Base-by-base conservation (phyloP, 2,797 vertebrate genomes). In the Fratercula arctica region DNA sequence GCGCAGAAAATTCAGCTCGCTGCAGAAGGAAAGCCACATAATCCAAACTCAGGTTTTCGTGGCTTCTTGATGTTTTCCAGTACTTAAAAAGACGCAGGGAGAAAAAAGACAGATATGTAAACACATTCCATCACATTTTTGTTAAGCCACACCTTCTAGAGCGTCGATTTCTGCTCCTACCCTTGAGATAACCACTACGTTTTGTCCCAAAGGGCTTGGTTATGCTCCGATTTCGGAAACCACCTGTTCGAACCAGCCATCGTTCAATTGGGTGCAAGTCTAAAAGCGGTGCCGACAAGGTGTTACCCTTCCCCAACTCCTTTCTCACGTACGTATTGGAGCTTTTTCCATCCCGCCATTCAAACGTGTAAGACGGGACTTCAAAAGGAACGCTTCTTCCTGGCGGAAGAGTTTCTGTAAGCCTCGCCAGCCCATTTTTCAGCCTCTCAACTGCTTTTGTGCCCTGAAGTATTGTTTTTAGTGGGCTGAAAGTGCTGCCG, bases 181-280 rank as follows among this genome's bases (percentile, higher is more conserved):
- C 67, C 51, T 86, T 81, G 64, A 95, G 66, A 93, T 18, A 87
- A 57, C 26, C 46, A 33, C 28, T 33, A 10, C 1, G 61, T 82
- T 84, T 59, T 77, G 24, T 45, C 80, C 64, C 70, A 59, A 10
- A 68, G 84, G 72, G 45, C 74, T 69, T 95, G 78, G 80, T 73
- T 94, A 54, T 75, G 87, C 70, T 91, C 48, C n/a, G n/a, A 66
- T 86, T 95, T 93, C 78, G 87, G 84, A 79, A 90, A 61, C 80
- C 85, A 91, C 93, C 80, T 96, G 95, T 50, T 96, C 33, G 24
- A 73, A 82, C 13, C 41, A 89, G 91, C 68, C 66, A 76, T 28
- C 8, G 1, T 43, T 92, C 88, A 77, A 75, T 10, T 82, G 82
- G 31, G 61, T 24, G 25, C 25, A 75, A 54, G 68, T 92, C 80